These are phyloP conservation scores for Lindbergichthys nudifrons DNA, from an alignment of 2,797 vertebrate species.

Conservation along the genomic window DNA sequence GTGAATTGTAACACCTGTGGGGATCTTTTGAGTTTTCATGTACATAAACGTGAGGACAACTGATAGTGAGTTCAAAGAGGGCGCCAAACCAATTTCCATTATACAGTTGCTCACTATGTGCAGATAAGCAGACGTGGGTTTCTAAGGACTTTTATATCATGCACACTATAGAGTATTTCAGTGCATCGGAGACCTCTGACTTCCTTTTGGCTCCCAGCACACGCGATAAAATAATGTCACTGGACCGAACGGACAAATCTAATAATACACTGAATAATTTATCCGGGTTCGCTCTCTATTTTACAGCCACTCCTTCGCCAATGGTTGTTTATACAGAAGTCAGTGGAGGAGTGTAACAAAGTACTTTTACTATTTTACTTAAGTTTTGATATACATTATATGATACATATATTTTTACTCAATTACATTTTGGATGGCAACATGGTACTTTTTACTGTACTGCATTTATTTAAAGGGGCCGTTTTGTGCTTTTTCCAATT, in stretches of 20 bases:
- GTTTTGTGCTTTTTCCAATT: too few relatives aligned
- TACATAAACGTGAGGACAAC: background rate
- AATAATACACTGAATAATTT: background rate
- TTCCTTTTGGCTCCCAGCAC: background rate
- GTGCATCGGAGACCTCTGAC: background rate
- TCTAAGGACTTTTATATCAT: background rate
- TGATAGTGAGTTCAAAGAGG: conserved; percentile 1
- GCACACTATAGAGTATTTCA: background rate
- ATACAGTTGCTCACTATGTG: background rate
- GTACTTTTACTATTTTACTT: too few relatives aligned
- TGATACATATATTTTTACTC: too few relatives aligned
- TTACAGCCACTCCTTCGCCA: background rate
- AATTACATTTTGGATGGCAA: too few relatives aligned
- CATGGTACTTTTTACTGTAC: too few relatives aligned
- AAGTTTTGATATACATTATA: too few relatives aligned
- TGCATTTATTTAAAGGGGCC: background rate
- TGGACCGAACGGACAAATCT: background rate
- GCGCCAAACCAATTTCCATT: background rate
- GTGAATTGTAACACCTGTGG: background rate
- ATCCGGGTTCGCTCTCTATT: too few relatives aligned
- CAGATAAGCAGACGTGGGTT: background rate
- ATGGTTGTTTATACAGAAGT: background rate
- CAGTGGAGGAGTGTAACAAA: too few relatives aligned
- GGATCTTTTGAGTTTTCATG: background rate
- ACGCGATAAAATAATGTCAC: background rate